phyloP scores from a whole-genome alignment of 2,113 vertebrate species.

The Oryzias javanicus region DNA sequence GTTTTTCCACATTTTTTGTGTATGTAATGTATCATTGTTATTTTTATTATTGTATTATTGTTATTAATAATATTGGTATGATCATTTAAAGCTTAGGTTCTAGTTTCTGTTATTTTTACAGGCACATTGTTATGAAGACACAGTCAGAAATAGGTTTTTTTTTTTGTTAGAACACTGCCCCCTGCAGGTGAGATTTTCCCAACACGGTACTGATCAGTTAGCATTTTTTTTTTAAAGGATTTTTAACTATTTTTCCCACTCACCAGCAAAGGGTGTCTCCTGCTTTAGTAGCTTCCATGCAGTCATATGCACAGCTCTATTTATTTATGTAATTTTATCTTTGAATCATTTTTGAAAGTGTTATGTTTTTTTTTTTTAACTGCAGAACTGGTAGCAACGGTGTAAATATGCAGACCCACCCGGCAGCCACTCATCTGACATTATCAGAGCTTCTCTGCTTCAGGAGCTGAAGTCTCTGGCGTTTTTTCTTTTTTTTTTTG shows the following conservation, averaged over 20 bases:
- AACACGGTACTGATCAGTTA: conserved; percentile 55
- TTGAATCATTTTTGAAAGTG: conserved; percentile 49
- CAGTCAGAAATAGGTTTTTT: conserved; percentile 25
- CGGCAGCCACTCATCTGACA: conserved; percentile 28
- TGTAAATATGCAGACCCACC: conserved; percentile 65
- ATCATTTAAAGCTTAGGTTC: conserved; percentile 63
- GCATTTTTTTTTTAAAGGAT: conserved; percentile 4
- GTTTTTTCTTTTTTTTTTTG: background rate
- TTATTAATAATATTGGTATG: conserved; percentile 77
- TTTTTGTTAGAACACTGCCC: conserved; percentile 49
- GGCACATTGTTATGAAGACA: conserved; percentile 69
- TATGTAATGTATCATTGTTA: conserved; percentile 82
- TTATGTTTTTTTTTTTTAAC: conserved; percentile 37
- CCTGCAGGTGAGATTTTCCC: conserved; percentile 48
- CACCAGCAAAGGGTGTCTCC: conserved; percentile 28
- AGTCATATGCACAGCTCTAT: conserved; percentile 72
- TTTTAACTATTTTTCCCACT: conserved; percentile 8
- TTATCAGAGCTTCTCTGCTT: conserved; percentile 14
- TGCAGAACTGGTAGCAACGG: conserved; percentile 68
- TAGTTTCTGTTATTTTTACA: conserved; percentile 62
- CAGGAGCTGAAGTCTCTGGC: conserved; percentile 26
- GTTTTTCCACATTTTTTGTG: conserved; percentile 53
- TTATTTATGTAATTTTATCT: conserved; percentile 70
- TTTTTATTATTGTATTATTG: conserved; percentile 76
- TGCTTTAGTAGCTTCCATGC: conserved; percentile 50